Evolutionary conservation across 1,140 invertebrate genomes (phyloP).

Genomic region (Drosophila ercepeae): DNA sequence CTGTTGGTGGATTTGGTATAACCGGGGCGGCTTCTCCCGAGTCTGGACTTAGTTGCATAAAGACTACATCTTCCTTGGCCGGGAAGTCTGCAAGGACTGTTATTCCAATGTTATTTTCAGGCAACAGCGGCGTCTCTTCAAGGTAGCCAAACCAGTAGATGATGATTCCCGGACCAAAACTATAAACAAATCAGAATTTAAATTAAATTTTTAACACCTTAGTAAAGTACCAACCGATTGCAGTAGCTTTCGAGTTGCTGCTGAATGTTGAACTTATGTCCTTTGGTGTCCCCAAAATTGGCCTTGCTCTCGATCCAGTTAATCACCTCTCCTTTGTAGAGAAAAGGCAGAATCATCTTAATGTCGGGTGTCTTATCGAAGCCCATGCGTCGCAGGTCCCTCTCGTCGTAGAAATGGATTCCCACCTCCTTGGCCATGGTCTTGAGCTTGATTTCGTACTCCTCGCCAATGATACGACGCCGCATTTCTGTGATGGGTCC

Average conservation of each 20-base stretch:
- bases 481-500: slow-evolving; percentile 89
- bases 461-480: slow-evolving; percentile 89
- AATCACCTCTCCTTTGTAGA: slow-evolving; percentile 92
- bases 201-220: background rate
- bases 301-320: slow-evolving; percentile 99
- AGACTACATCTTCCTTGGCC: slow-evolving; percentile 73
- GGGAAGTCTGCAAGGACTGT: slow-evolving; percentile 88
- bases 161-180: slow-evolving; percentile 96
- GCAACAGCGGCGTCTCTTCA: slow-evolving; percentile 86
- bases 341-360: slow-evolving; percentile 95
- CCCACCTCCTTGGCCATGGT: slow-evolving; percentile 86
- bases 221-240: slow-evolving; percentile 88
- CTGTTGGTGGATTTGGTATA: background rate
- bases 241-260: slow-evolving; percentile 95
- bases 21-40: background rate
- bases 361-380: slow-evolving; percentile 98
- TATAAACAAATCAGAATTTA: slow-evolving; percentile 58
- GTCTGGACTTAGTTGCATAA: slow-evolving; percentile 60
- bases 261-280: slow-evolving; percentile 93
- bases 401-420: slow-evolving; percentile 91
- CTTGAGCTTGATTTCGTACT: slow-evolving; percentile 90
- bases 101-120: slow-evolving; percentile 87
- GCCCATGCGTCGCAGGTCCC: slow-evolving; percentile 90
- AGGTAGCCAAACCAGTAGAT: slow-evolving; percentile 98
- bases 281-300: slow-evolving; percentile 93